Percentiles rank a stretch among this genome's conserved stretches.
These are phyloP conservation scores for Microcebus griseorufus DNA, from an alignment of 2,113 vertebrate species.

Conservation along the genomic window DNA sequence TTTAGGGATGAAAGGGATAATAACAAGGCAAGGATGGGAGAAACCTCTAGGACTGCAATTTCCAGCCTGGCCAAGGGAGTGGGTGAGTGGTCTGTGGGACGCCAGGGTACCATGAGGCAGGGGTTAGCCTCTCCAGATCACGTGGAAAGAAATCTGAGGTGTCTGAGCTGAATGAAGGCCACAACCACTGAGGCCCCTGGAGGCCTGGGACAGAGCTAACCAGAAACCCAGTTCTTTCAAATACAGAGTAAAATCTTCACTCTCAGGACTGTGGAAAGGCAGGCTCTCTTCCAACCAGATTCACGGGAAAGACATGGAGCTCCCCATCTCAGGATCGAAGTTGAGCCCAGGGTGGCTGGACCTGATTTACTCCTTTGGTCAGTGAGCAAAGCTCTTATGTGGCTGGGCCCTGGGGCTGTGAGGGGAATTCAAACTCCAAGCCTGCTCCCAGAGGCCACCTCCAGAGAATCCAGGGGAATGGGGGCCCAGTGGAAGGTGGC, in stretches of 20 bases:
- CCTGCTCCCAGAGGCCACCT: not conserved
- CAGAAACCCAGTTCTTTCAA: not conserved
- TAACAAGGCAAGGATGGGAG: not conserved
- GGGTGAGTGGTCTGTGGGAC: no score
- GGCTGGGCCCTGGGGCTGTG: not conserved
- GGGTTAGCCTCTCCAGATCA: not conserved
- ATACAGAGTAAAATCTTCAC: not conserved
- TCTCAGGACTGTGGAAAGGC: not conserved
- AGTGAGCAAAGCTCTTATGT: rapidly evolving
- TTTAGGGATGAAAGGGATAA: not conserved
- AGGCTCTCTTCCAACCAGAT: not conserved
- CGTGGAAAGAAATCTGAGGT: not conserved
- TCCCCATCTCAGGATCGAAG: not conserved
- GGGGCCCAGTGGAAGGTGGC: not conserved
- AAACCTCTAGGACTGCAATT: not conserved
- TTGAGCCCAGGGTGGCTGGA: not conserved
- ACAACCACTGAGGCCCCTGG: rapidly evolving
- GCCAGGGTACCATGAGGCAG: not conserved
- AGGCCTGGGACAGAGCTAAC: not conserved
- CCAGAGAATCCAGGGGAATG: not conserved
- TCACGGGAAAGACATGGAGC: not conserved
- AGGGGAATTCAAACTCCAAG: not conserved
- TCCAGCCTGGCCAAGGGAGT: not conserved
- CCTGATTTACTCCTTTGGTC: no score
- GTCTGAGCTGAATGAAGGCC: not conserved